phyloP scores from a whole-genome alignment of 2,113 vertebrate genomes.

The Gallinago media region DNA sequence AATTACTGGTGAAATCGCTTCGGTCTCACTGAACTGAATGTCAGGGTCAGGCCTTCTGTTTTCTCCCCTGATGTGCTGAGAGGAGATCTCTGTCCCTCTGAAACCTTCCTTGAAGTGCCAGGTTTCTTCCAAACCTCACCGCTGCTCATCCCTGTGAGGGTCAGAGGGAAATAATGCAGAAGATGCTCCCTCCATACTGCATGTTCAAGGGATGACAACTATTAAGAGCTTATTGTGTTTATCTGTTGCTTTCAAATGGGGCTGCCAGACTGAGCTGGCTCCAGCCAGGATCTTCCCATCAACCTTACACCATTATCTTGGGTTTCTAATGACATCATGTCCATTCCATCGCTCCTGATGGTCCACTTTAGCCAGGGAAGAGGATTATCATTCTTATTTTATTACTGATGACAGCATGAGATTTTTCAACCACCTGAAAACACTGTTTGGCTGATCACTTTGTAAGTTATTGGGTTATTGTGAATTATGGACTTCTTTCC shows the following conservation, averaged over 20 bases:
- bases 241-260: not conserved
- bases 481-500: slow-evolving; percentile 36
- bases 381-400: slow-evolving; percentile 42
- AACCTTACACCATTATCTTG: slow-evolving; percentile 8
- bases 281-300: not conserved
- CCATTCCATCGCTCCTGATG: slow-evolving; percentile 21
- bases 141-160: not conserved
- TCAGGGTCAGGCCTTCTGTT: not conserved
- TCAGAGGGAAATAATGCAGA: not conserved
- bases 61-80: not conserved
- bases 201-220: not conserved
- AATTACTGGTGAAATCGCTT: not conserved
- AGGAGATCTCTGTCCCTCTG: not conserved
- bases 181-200: not conserved
- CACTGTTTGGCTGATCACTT: slow-evolving; percentile 9
- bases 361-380: slow-evolving; percentile 6
- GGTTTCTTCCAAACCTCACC: not conserved
- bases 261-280: slow-evolving; percentile 22
- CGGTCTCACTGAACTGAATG: not conserved
- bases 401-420: slow-evolving; percentile 50
- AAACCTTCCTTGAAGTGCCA: not conserved
- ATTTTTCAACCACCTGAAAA: slow-evolving; percentile 41
- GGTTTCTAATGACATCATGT: slow-evolving; percentile 31
- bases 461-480: slow-evolving; percentile 40
- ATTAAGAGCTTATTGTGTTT: not conserved